Conservation (phyloP, 2,113 vertebrate species). For the Tamias sibiricus region DNA sequence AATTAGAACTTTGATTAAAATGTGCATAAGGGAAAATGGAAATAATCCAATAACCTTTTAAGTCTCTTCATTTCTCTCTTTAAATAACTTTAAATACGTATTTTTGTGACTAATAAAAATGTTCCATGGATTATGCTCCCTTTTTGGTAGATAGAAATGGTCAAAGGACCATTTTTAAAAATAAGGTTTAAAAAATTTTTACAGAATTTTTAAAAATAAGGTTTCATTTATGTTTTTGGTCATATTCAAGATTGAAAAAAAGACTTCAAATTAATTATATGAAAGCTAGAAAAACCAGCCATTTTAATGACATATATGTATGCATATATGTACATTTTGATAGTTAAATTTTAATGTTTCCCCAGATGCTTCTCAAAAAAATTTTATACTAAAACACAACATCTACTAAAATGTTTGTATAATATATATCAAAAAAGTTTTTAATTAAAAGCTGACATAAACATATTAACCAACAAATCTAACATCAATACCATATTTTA, state of each 20-base stretch:
- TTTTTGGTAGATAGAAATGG: slow-evolving; percentile 87
- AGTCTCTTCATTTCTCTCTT: slow-evolving; percentile 81
- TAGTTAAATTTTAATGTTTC: background rate
- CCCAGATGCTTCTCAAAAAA: background rate
- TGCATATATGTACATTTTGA: background rate
- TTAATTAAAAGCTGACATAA: background rate
- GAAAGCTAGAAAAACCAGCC: background rate
- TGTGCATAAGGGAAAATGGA: slow-evolving; percentile 80
- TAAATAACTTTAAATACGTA: slow-evolving; percentile 83
- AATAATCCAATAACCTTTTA: slow-evolving; percentile 74
- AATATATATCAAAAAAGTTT: background rate
- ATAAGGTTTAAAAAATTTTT: slow-evolving; percentile 85
- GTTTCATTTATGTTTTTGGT: slow-evolving; percentile 84
- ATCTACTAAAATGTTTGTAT: background rate
- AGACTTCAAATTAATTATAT: background rate
- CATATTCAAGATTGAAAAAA: slow-evolving; percentile 77
- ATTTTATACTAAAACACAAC: background rate
- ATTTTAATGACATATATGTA: background rate
- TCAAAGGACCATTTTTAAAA: slow-evolving; percentile 86
- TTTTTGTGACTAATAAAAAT: slow-evolving; percentile 86
- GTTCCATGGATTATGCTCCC: slow-evolving; percentile 87
- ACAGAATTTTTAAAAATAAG: slow-evolving; percentile 85
- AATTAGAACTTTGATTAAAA: slow-evolving; percentile 87
- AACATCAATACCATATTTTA: background rate
- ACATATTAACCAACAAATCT: background rate